A percentile compares a stretch with the other conserved stretches of the same genome.
phyloP scores from a whole-genome alignment of 1,140 invertebrate genomes.

The Ectropis grisescens region DNA sequence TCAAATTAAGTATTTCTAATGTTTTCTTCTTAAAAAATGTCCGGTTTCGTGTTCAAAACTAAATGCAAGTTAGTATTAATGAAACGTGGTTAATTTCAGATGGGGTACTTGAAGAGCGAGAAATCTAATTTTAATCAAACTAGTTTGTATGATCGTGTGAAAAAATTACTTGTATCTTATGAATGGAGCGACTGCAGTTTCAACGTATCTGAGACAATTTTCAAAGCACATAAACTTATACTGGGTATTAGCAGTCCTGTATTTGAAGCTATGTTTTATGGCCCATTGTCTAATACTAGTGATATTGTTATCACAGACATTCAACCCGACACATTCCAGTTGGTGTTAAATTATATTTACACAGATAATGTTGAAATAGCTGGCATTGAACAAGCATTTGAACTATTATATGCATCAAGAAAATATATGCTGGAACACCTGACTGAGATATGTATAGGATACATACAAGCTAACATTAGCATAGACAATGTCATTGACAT shows the following conservation, averaged over 20 bases:
- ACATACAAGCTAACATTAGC: slow-evolving; percentile 62
- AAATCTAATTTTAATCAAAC: slow-evolving; percentile 18
- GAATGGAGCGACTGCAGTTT: slow-evolving; percentile 72
- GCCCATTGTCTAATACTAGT: slow-evolving; percentile 69
- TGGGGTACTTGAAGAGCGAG: slow-evolving; percentile 31
- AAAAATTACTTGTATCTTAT: slow-evolving; percentile 58
- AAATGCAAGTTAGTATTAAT: too few relatives aligned
- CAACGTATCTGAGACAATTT: slow-evolving; percentile 58
- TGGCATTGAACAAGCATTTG: slow-evolving; percentile 68
- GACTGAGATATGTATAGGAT: slow-evolving; percentile 57
- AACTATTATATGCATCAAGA: slow-evolving; percentile 69
- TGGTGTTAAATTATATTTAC: slow-evolving; percentile 71
- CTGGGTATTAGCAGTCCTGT: slow-evolving; percentile 78
- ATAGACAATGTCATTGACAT: slow-evolving; percentile 68
- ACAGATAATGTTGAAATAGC: slow-evolving; percentile 65
- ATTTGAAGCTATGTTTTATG: slow-evolving; percentile 83
- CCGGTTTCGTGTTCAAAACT: too few relatives aligned
- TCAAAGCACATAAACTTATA: slow-evolving; percentile 78
- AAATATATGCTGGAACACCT: slow-evolving; percentile 72
- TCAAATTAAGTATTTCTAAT: too few relatives aligned
- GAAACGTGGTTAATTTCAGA: too few relatives aligned
- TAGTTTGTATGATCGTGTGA: slow-evolving; percentile 58
- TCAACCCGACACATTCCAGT: slow-evolving; percentile 67
- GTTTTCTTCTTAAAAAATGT: too few relatives aligned
- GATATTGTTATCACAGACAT: slow-evolving; percentile 68